Base-by-base conservation (phyloP, 64 coral and sea anemone species). In the Stichodactyla helianthus region DNA sequence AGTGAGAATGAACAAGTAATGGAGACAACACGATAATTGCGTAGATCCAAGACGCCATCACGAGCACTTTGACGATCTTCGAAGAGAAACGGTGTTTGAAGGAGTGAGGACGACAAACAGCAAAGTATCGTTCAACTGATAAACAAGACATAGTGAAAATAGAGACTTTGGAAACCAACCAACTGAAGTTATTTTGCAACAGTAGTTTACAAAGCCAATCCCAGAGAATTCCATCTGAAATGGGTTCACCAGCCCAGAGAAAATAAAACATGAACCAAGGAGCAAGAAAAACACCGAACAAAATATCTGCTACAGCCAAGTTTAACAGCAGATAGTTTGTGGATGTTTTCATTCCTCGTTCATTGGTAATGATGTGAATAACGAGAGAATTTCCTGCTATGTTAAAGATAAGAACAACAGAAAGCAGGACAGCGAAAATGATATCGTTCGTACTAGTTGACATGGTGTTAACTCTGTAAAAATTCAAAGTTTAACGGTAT, bases 111-210 rank as follows among this genome's bases (percentile, higher is more conserved):
- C 76, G 76, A 79, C 76, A 79, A 50, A 79, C 76, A 79, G 76
- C 76, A 79, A 79, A 79, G 50, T 79, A 79, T 79, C 76, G 27
- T 52, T 79, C 76, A 52, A 44, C 76, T 52, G 76, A 79, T 52
- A 79, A 79, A 79, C 27, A 50, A 15, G 17, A 50, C 76, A 79
- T 79, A 3, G 76, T 79, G 76, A 79, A 79, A 50, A 52, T 79
- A 50, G 76, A 79, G 17, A 13, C 76, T 67, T 8, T 67, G 63
- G 63, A 67, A 17, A 19, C 18, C 63, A 67, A 19, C 63, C 63
- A 67, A n/a, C 16, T 19, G 18, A 67, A 6, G 18, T 67, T 67
- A 67, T 19, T n/a, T 0, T 0, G 0, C 0, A 67, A n/a, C 6
- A 67, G 18, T 67, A 67, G 19, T 67, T 67, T 67, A 67, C 63